A percentile compares a stretch with the other conserved stretches of the same genome.
These are phyloP conservation scores for Akabosia matsudoensis DNA, from an alignment of 1,140 invertebrate genomes.

Conservation along the genomic window DNA sequence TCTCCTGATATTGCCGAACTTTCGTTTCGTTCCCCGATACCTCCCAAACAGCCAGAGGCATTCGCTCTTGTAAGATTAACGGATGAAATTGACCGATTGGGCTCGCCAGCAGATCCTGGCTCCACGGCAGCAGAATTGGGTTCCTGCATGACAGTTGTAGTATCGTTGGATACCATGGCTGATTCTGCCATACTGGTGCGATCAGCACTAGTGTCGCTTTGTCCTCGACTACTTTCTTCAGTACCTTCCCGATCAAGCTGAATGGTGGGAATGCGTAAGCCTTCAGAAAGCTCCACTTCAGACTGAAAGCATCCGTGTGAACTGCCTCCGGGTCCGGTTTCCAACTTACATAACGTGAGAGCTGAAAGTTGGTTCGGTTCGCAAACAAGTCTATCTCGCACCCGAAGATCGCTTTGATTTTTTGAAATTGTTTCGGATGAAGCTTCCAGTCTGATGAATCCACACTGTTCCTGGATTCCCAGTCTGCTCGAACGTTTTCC, in stretches of 20 bases:
- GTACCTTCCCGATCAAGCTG: conserved; percentile 10
- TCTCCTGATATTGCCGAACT: neutral
- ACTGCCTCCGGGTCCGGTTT: conserved; percentile 8
- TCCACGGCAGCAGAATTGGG: neutral
- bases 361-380: conserved; percentile 8
- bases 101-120: neutral
- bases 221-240: neutral
- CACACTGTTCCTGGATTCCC: neutral
- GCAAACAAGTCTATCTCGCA: conserved; percentile 31
- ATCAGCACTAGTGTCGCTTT: conserved; percentile 18
- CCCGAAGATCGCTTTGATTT: neutral
- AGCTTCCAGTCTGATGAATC: too few relatives aligned
- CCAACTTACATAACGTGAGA: conserved; percentile 20
- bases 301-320: neutral
- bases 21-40: conserved; percentile 1
- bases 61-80: neutral
- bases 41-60: conserved; percentile 24
- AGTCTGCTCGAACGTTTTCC: neutral
- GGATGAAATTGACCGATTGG: neutral
- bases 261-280: conserved; percentile 34
- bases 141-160: neutral
- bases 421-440: too few relatives aligned
- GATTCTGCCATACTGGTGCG: conserved; percentile 24
- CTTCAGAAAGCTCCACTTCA: neutral
- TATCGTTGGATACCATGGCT: conserved; percentile 26